Evolutionary conservation across 2,888 invertebrate genomes (phyloP).

Genomic region (Lochmaea capreae): DNA sequence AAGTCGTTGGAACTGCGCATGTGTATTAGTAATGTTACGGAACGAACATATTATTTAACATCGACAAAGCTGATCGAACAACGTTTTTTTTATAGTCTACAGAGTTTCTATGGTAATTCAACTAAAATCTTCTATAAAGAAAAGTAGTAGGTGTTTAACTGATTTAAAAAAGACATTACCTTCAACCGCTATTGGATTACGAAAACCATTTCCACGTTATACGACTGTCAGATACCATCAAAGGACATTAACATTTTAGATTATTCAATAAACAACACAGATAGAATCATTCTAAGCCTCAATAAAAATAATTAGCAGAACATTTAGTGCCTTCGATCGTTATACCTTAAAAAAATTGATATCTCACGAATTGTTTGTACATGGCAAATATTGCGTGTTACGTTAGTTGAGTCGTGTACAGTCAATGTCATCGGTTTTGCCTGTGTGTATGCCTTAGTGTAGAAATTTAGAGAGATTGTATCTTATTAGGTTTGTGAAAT

Average conservation of each 20-base stretch:
- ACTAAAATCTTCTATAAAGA: no score
- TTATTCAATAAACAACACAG: constrained; percentile 21
- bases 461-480: constrained; percentile 12
- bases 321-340: constrained; percentile 18
- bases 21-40: no score
- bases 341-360: constrained; percentile 17
- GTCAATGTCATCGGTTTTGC: constrained; percentile 20
- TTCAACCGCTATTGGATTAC: background rate
- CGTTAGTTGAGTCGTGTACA: constrained; percentile 11
- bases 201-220: constrained; percentile 17
- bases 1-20: no score
- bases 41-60: no score
- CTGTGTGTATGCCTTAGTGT: constrained; percentile 9
- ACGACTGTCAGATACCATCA: constrained; percentile 21
- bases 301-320: constrained; percentile 25
- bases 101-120: no score
- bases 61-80: no score
- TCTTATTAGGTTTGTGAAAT: constrained; percentile 13
- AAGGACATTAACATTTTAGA: constrained; percentile 11
- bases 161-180: background rate
- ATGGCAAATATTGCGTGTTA: constrained; percentile 17
- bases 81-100: no score
- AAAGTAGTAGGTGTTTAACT: background rate
- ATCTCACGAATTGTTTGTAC: constrained; percentile 24
- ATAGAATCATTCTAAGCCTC: constrained; percentile 19